Base-by-base conservation (phyloP, 92 coral and sea anemone species). In the Ricordea florida region DNA sequence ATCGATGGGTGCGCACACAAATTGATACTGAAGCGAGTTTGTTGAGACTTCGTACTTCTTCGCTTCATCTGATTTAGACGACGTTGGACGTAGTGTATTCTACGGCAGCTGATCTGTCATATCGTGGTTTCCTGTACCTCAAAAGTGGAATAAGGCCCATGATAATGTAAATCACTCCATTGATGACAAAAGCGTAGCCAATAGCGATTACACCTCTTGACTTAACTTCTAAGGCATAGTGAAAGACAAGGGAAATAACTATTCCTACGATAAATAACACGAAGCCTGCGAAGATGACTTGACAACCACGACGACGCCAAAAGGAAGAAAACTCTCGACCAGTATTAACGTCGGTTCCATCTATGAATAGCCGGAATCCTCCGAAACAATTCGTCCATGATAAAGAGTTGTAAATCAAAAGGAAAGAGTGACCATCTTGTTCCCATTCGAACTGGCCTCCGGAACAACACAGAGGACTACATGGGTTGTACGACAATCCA, bases 381-480 rank as follows among this genome's bases (percentile, higher is more conserved):
- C 98, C 98, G 53, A 51, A 62, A 8, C 42, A 74, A 20, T 80
- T 67, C 2, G 91, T 87, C 28, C 89, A 71, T 30, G 96, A 90
- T 34, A 90, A 45, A n/a, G 81, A 68, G 36, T 90, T 93, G 83
- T 87, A 93, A 47, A 90, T 57, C 29, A 93, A 47, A 43, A 80
- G 36, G 80, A 93, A 93, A 1, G 76, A 69, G 38, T 87, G 96
- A 50, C 98, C 98, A 25, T 90, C 90, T 70, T 93, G 93, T 4
- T 87, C 86, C 96, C 96, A 93, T 16, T 84, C 96, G 69, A 71
- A 90, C 8, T 46, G 53, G 0, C 96, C 98, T 23, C 98, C 93
- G 18, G 71, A 33, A 65, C 91, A 93, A 14, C 98, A 93, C 11
- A 93, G 80, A 1, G 98, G 98, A 34, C 98, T 93, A 46, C 98